Conservation (phyloP, 2,113 vertebrate genomes). For the Scophthalmus maximus region DNA sequence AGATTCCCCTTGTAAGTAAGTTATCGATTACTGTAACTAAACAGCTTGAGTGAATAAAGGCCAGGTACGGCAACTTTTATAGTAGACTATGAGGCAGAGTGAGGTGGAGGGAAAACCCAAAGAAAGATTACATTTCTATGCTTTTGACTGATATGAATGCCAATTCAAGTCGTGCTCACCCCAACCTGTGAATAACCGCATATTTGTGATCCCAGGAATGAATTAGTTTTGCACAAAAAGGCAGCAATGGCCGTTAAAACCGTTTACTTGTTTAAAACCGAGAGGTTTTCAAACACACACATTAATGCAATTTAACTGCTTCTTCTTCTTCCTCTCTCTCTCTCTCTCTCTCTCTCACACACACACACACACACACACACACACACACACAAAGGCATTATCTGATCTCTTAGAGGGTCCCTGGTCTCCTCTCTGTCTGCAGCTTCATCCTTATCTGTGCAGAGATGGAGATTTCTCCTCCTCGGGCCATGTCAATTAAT, state of each 20-base stretch:
- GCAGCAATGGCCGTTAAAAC: neutral
- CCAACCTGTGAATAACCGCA: too few species aligned
- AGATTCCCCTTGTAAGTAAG: neutral
- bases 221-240: too few species aligned
- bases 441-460: conserved; percentile 74
- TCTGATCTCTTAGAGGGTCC: conserved; percentile 80
- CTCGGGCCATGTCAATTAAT: neutral
- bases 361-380: neutral
- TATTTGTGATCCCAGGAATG: too few species aligned
- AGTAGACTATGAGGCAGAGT: too few species aligned
- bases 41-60: too few species aligned
- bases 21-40: neutral
- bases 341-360: neutral
- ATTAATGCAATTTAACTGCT: too few species aligned
- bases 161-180: too few species aligned
- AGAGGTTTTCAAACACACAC: neutral
- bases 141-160: neutral
- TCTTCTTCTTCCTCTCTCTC: neutral
- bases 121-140: too few species aligned
- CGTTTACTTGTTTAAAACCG: neutral
- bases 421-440: conserved; percentile 85
- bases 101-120: too few species aligned
- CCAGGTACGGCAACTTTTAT: neutral
- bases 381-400: conserved; percentile 55
- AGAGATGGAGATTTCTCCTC: conserved; percentile 35